These are phyloP conservation scores for Sphaeramia orbicularis DNA, from an alignment of 2,797 vertebrate species.

Conservation along the genomic window DNA sequence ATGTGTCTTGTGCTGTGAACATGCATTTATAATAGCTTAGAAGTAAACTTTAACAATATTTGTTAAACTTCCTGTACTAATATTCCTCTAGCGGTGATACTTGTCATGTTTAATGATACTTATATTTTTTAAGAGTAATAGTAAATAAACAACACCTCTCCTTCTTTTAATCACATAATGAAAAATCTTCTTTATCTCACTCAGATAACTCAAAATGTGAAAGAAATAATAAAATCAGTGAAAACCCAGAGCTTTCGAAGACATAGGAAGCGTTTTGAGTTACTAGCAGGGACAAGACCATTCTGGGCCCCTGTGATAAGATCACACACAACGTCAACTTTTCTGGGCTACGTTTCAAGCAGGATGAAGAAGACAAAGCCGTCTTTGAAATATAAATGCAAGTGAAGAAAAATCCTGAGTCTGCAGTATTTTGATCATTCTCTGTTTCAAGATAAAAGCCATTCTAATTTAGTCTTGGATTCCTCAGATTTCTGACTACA, in stretches of 20 bases:
- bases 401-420: slow-evolving; percentile 71
- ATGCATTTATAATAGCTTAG: too few species aligned
- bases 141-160: too few species aligned
- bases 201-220: slow-evolving; percentile 1
- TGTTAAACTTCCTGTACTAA: too few species aligned
- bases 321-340: slow-evolving; percentile 80
- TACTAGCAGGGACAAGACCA: slow-evolving; percentile 83
- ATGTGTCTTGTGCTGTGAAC: too few species aligned
- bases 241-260: slow-evolving; percentile 81
- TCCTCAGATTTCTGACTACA: slow-evolving; percentile 43
- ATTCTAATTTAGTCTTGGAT: slow-evolving; percentile 42
- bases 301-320: slow-evolving; percentile 86
- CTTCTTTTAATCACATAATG: too few species aligned
- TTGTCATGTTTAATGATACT: too few species aligned
- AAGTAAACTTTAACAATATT: too few species aligned
- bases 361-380: slow-evolving; percentile 89
- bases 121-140: too few species aligned
- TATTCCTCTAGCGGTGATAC: too few species aligned
- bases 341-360: slow-evolving; percentile 88
- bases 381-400: slow-evolving; percentile 85
- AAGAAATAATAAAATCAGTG: background rate
- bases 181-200: too few species aligned
- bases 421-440: slow-evolving; percentile 83
- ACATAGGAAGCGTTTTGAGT: slow-evolving; percentile 86
- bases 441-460: slow-evolving; percentile 63